Base-by-base conservation (phyloP, 2,888 invertebrate genomes). In the Xanthorhoe spadicearia region DNA sequence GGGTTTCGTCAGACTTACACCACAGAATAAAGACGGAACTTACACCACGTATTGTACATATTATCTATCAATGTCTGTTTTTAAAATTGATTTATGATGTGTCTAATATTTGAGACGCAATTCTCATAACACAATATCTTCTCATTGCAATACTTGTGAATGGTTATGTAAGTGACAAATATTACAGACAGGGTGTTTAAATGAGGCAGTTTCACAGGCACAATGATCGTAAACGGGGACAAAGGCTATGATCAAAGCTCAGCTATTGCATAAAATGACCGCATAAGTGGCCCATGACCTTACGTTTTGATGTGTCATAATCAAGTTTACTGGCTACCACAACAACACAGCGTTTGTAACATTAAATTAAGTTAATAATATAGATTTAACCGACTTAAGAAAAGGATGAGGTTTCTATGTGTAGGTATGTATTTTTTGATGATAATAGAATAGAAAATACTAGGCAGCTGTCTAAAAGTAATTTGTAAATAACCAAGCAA, bases 1-100 rank as follows among this genome's bases (percentile, higher is more conserved):
- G 9, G 28, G 9, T n/a, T 48, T 57, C 28, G n/a, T 48, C 48
- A 35, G 7, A 48, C 46, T 49, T 48, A 23, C 38, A 23, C 23
- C 23, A 23, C 4, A 4, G 1, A 23, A 3, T 23, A 54, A 43
- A n/a, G n/a, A n/a, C n/a, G n/a, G n/a, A n/a, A n/a, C n/a, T n/a
- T n/a, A n/a, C n/a, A n/a, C n/a, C 38, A 59, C 43, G 32, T 54
- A 54, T 49, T 13, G 38, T 50, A n/a, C n/a, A n/a, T n/a, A 66
- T 61, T 60, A 46, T 61, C 38, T 53, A 46, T 65, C 43, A 38
- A 46, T 19, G 52, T 48, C 54, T 43, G 50, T 48, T 52, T 54
- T 48, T 64, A 28, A 67, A 73, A 72, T 70, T 75, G 72, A 77
- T 74, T 73, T 68, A 77, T 74, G 71, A 68, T 65, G 50, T 69